These are phyloP conservation scores for Caranx ignobilis DNA, from an alignment of 2,113 vertebrate species.

Conservation along the genomic window DNA sequence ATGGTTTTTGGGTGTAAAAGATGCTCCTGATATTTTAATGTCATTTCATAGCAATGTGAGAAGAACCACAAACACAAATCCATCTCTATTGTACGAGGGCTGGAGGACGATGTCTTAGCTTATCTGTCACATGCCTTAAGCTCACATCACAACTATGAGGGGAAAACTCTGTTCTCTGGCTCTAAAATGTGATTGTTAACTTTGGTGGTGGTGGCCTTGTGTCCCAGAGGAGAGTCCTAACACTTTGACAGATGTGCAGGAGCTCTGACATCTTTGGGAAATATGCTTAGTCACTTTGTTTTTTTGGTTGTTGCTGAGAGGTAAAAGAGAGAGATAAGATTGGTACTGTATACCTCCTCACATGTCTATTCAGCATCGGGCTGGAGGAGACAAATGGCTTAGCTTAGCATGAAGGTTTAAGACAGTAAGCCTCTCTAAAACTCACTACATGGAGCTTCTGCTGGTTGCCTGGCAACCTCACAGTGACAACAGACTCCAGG, in stretches of 20 bases:
- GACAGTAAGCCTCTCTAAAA: not conserved
- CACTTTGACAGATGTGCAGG: no score
- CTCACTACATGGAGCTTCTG: not conserved
- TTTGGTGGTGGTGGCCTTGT: not conserved
- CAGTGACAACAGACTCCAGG: not conserved
- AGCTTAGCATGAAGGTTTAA: not conserved
- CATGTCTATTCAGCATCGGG: not conserved
- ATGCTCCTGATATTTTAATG: no score
- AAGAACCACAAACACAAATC: no score
- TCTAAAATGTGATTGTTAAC: no score
- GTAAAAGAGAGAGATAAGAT: not conserved
- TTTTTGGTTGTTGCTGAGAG: not conserved
- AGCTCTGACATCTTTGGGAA: not conserved
- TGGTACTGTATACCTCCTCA: not conserved
- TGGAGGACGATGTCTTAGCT: no score
- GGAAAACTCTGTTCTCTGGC: not conserved
- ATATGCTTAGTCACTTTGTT: not conserved
- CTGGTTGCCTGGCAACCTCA: not conserved
- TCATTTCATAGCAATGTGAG: no score
- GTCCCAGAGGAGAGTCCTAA: not conserved
- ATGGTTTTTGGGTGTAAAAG: no score
- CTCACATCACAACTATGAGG: no score
- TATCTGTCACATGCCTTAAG: no score
- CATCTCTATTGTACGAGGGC: no score
- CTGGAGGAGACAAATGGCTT: not conserved